Conservation (phyloP, 2,113 vertebrate species). For the Hiodon tergisus region DNA sequence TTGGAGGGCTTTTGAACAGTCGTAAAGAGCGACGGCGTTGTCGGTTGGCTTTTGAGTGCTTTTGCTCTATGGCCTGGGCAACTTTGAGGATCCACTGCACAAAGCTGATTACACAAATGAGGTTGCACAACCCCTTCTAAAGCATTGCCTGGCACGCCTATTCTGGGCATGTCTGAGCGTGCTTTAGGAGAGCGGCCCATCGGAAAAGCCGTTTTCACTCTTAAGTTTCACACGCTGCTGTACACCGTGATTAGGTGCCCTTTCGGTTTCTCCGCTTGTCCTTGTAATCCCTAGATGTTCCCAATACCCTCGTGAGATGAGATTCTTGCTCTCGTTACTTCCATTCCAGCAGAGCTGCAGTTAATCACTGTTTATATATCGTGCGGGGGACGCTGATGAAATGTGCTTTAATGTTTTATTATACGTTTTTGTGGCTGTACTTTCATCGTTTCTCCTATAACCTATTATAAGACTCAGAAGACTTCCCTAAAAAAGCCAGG, state of each 20-base stretch:
- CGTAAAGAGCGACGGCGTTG: no score
- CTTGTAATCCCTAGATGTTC: not conserved
- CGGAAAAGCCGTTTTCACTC: not conserved
- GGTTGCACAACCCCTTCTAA: not conserved
- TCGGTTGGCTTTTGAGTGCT: not conserved
- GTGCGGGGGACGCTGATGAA: not conserved
- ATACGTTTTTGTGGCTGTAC: no score
- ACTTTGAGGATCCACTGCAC: not conserved
- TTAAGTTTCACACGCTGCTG: not conserved
- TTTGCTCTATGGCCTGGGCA: not conserved
- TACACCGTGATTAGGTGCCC: no score
- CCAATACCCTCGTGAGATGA: not conserved
- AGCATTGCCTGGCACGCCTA: not conserved
- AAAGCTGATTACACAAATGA: not conserved
- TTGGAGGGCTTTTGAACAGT: not conserved
- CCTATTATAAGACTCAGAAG: not conserved
- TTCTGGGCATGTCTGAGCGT: not conserved
- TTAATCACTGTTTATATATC: slow-evolving; percentile 4
- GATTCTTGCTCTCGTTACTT: not conserved
- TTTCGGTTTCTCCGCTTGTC: not conserved
- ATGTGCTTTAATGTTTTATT: not conserved
- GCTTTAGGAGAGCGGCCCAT: not conserved
- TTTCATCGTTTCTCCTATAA: not conserved
- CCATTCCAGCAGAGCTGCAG: not conserved
- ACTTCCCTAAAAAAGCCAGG: not conserved